Evolutionary conservation across 1,140 invertebrate genomes (phyloP).

Genomic region (Tetranychus urticae): DNA sequence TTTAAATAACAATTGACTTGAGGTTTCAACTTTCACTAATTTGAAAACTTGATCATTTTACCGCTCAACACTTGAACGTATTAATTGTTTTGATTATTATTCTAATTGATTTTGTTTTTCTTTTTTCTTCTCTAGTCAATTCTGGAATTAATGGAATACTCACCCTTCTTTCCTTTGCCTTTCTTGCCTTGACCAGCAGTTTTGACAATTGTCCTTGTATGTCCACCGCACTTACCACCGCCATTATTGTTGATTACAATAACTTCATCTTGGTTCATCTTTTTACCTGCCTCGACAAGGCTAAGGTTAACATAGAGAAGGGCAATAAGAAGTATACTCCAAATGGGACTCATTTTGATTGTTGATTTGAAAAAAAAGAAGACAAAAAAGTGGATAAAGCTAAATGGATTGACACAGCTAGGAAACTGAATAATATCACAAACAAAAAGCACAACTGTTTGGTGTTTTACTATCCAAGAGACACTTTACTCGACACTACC

Average conservation of each 20-base stretch:
- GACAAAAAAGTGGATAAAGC: no score
- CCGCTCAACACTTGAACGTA: not conserved
- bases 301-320: not conserved
- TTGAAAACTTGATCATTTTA: not conserved
- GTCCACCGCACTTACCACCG: not conserved
- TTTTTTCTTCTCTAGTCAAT: not conserved
- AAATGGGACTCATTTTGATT: not conserved
- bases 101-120: not conserved
- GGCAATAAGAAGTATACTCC: not conserved
- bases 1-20: not conserved
- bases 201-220: not conserved
- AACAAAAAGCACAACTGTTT: no score
- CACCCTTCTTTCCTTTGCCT: not conserved
- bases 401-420: no score
- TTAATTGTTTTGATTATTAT: not conserved
- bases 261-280: not conserved
- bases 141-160: not conserved
- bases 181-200: not conserved
- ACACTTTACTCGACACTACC: no score
- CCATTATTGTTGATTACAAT: not conserved
- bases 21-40: not conserved
- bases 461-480: no score
- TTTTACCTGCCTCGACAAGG: not conserved
- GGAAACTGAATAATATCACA: no score
- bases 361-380: not conserved